Conservation (phyloP, 2,888 invertebrate genomes). For the Esperia sulphurella region DNA sequence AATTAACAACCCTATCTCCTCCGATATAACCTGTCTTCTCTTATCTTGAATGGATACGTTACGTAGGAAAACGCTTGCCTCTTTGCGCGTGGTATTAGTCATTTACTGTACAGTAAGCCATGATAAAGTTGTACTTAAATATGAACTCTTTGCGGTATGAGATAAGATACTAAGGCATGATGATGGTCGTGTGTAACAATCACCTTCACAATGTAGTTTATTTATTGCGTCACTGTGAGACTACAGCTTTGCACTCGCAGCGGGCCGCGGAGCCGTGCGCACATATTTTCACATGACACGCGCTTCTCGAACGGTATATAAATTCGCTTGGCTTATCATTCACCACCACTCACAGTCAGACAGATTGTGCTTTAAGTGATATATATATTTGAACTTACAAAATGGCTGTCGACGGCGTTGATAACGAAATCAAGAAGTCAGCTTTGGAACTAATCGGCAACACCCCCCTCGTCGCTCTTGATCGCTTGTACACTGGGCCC, state of each 20-base stretch:
- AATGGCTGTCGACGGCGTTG: constrained; percentile 24
- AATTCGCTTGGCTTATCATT: not conserved
- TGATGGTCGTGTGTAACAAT: no score
- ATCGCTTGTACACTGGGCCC: constrained; percentile 59
- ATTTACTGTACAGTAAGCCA: no score
- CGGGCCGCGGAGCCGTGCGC: not conserved
- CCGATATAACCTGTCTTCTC: no score
- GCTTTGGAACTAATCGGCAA: constrained; percentile 68
- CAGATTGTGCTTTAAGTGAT: not conserved
- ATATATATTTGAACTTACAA: not conserved
- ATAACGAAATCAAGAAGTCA: constrained; percentile 60
- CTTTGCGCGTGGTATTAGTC: no score
- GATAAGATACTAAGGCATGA: no score
- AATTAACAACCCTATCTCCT: no score
- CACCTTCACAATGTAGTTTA: no score
- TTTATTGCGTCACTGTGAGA: not conserved
- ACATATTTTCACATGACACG: not conserved
- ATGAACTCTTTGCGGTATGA: no score
- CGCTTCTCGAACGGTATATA: not conserved
- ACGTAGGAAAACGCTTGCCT: no score
- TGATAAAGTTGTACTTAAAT: no score
- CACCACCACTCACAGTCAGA: not conserved
- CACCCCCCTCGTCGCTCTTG: constrained; percentile 67
- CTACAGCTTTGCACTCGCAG: constrained; percentile 2
- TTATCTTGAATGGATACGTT: no score